Conservation (phyloP, 2,888 invertebrate genomes). For the Megaustenia siamemsis region DNA sequence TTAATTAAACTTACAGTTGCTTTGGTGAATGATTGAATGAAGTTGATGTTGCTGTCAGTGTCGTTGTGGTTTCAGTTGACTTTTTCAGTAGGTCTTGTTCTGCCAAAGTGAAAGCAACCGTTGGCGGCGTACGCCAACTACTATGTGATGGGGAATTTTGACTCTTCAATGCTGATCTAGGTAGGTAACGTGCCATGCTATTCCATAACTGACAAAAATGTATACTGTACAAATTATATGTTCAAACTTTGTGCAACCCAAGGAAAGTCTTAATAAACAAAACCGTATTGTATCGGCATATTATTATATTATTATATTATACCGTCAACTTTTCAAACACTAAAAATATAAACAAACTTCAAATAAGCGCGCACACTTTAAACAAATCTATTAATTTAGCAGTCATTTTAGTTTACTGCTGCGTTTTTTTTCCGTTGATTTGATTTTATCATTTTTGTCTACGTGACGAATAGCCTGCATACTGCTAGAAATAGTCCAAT, state of each 20-base stretch:
- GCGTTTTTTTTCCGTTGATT: not conserved
- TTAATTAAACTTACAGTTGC: constrained; percentile 14
- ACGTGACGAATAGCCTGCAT: too few species aligned
- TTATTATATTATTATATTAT: not conserved
- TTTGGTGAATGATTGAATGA: not conserved
- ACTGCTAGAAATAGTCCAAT: too few species aligned
- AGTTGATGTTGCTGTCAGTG: not conserved
- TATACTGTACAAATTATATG: not conserved
- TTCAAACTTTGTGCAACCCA: not conserved
- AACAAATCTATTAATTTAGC: not conserved
- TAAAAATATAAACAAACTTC: not conserved
- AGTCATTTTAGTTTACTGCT: not conserved
- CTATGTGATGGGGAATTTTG: constrained; percentile 5
- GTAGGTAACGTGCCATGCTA: constrained; percentile 20
- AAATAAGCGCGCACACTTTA: not conserved
- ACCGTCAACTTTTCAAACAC: not conserved
- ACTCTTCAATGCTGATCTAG: constrained; percentile 31
- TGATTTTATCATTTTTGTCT: too few species aligned
- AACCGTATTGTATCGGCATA: not conserved
- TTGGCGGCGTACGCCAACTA: not conserved
- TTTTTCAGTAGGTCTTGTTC: constrained; percentile 1
- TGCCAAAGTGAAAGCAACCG: constrained; percentile 20
- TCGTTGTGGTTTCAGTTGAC: not conserved
- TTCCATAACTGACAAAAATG: not conserved
- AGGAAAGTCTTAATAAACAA: not conserved